phyloP scores from a whole-genome alignment of 2,888 invertebrate genomes.

The Choreutis nemorana region DNA sequence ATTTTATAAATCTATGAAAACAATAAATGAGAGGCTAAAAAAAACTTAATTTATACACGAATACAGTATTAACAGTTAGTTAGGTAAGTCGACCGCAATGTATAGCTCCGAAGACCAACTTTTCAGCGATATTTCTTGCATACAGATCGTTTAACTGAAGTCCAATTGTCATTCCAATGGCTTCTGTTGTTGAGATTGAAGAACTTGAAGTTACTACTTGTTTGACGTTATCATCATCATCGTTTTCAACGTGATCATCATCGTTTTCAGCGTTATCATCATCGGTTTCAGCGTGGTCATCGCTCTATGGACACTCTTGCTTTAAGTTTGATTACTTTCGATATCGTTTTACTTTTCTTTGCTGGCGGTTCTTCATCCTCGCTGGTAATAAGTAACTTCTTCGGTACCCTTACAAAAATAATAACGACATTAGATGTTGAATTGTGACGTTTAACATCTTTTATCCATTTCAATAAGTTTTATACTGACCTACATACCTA shows the following conservation, averaged over 20 bases:
- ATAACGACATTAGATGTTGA: too few relatives aligned
- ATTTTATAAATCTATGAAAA: not conserved
- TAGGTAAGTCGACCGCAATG: conserved; percentile 21
- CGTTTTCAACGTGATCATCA: conserved; percentile 3
- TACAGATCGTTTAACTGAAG: conserved; percentile 19
- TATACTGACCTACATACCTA: too few relatives aligned
- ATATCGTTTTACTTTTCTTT: too few relatives aligned
- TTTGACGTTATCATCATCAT: not conserved
- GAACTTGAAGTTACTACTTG: not conserved
- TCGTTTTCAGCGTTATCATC: conserved; percentile 4
- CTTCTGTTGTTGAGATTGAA: conserved; percentile 8
- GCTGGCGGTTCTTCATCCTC: too few relatives aligned
- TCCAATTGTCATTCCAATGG: conserved; percentile 19
- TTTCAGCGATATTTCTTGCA: conserved; percentile 21
- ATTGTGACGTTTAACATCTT: too few relatives aligned
- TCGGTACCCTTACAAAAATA: too few relatives aligned
- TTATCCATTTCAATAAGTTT: too few relatives aligned
- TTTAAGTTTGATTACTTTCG: not conserved
- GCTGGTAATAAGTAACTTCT: too few relatives aligned
- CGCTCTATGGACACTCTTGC: conserved; percentile 2
- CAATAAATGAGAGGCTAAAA: not conserved
- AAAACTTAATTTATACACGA: conserved; percentile 9
- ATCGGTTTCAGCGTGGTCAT: too few relatives aligned
- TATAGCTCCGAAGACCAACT: conserved; percentile 27
- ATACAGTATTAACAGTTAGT: conserved; percentile 14